phyloP scores from a whole-genome alignment of 2,888 invertebrate species.

The Kuschelorhynchus macadamiae region DNA sequence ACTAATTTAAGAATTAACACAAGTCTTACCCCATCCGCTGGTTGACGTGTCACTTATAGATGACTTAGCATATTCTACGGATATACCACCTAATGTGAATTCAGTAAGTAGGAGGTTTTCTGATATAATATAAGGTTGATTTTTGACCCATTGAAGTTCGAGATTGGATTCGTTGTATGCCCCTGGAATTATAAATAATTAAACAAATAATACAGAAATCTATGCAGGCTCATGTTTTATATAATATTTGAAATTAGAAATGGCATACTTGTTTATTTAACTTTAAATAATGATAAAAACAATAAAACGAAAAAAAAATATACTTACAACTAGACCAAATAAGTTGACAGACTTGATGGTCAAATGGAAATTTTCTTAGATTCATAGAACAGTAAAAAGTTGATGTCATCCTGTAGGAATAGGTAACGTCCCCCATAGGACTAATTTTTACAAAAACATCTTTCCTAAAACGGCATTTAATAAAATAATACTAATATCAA shows the following conservation, averaged over 20 bases:
- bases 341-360: constrained; percentile 85
- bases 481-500: no score
- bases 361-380: constrained; percentile 89
- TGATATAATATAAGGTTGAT: constrained; percentile 81
- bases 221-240: no score
- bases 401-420: constrained; percentile 84
- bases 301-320: no score
- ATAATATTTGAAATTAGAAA: no score
- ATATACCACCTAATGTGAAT: constrained; percentile 75
- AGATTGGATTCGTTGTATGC: constrained; percentile 85
- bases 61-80: constrained; percentile 19
- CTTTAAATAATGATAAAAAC: no score
- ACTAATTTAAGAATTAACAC: no score
- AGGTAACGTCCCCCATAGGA: constrained; percentile 85
- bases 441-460: constrained; percentile 86
- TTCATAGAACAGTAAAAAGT: constrained; percentile 89
- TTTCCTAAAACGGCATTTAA: constrained; percentile 65
- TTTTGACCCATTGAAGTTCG: constrained; percentile 83
- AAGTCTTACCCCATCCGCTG: constrained; percentile 29
- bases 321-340: constrained; percentile 69
- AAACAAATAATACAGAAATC: no score
- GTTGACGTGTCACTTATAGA: constrained; percentile 2
- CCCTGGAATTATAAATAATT: constrained; percentile 72
- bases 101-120: constrained; percentile 85
- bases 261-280: no score